Conservation (phyloP, 1,140 invertebrate species). For the Megathymus violae region DNA sequence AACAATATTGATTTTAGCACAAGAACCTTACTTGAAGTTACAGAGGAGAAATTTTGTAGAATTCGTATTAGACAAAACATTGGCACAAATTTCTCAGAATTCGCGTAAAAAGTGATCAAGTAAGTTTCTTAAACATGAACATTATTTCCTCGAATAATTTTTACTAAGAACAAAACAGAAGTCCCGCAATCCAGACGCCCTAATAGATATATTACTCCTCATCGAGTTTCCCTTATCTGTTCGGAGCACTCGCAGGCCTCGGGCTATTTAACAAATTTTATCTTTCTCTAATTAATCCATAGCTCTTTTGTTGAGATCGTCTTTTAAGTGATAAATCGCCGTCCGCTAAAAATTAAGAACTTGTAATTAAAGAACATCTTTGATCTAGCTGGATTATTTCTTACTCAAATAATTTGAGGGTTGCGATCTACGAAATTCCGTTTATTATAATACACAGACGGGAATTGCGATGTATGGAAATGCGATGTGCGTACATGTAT, state of each 20-base stretch:
- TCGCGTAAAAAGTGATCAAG: too few relatives aligned
- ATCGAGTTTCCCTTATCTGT: slow-evolving; percentile 67
- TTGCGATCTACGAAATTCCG: slow-evolving; percentile 10
- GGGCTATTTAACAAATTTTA: slow-evolving; percentile 76
- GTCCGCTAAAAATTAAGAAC: slow-evolving; percentile 59
- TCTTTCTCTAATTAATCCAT: slow-evolving; percentile 76
- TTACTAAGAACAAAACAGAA: slow-evolving; percentile 50
- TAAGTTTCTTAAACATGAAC: too few relatives aligned
- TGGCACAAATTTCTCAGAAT: too few relatives aligned
- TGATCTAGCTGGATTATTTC: slow-evolving; percentile 67
- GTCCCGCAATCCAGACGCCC: slow-evolving; percentile 45
- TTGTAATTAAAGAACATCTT: slow-evolving; percentile 71
- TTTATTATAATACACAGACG: slow-evolving; percentile 1
- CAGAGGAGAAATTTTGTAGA: too few relatives aligned
- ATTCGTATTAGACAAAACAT: too few relatives aligned
- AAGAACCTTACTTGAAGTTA: too few relatives aligned
- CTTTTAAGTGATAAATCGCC: slow-evolving; percentile 72
- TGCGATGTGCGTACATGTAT: too few relatives aligned
- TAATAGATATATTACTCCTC: slow-evolving; percentile 70
- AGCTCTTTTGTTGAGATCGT: slow-evolving; percentile 66
- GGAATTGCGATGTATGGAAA: too few relatives aligned
- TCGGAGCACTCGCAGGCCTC: slow-evolving; percentile 63
- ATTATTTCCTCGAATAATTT: too few relatives aligned
- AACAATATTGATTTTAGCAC: too few relatives aligned
- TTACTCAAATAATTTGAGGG: slow-evolving; percentile 49